These are phyloP conservation scores for Cyclophora punctaria DNA, from an alignment of 2,888 invertebrate species.

Conservation along the genomic window DNA sequence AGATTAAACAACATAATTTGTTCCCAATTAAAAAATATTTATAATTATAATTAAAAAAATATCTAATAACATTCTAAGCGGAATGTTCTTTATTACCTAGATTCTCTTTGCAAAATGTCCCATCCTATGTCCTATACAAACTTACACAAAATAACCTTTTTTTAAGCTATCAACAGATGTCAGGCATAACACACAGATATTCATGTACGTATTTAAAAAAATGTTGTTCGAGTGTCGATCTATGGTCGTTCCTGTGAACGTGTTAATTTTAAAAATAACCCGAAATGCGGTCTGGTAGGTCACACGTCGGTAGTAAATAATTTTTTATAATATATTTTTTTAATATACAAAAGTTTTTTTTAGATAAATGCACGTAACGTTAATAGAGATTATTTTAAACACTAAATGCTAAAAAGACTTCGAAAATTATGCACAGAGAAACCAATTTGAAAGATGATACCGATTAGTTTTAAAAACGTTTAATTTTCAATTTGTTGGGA, in stretches of 20 bases:
- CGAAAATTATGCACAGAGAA: conserved; percentile 63
- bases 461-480: conserved; percentile 64
- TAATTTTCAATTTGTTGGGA: conserved; percentile 51
- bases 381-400: conserved; percentile 46
- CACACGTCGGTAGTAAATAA: conserved; percentile 44
- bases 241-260: conserved; percentile 18
- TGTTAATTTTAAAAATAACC: conserved; percentile 20
- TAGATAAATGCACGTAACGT: conserved; percentile 65
- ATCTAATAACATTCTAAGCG: conserved; percentile 74
- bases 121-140: conserved; percentile 74
- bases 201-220: conserved; percentile 44
- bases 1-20: conserved; percentile 75
- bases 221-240: conserved; percentile 41
- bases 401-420: conserved; percentile 65
- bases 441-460: conserved; percentile 58
- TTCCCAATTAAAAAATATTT: conserved; percentile 70
- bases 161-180: conserved; percentile 69
- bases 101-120: conserved; percentile 75
- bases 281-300: conserved; percentile 70
- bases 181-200: conserved; percentile 59
- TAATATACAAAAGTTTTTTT: conserved; percentile 43
- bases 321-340: conserved; percentile 26
- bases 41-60: conserved; percentile 55
- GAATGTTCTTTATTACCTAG: conserved; percentile 72
- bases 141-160: conserved; percentile 68